phyloP scores from a whole-genome alignment of 1,140 invertebrate genomes.

The Ladona fulva region DNA sequence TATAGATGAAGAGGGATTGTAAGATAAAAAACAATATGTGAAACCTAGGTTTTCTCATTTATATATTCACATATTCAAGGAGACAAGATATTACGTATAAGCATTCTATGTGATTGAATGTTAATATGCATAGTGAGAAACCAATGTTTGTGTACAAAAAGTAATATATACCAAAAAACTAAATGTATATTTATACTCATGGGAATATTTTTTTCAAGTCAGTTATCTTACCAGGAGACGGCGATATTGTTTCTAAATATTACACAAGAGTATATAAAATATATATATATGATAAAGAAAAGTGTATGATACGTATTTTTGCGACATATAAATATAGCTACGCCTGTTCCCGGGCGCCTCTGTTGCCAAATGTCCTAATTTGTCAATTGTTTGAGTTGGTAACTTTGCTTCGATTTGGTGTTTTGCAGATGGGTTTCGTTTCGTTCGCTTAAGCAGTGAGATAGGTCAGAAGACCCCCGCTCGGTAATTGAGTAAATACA shows the following conservation, averaged over 20 bases:
- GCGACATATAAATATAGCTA: background rate
- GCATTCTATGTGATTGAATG: slow-evolving; percentile 9
- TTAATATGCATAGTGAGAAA: slow-evolving; percentile 4
- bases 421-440: background rate
- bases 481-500: background rate
- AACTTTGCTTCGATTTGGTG: background rate
- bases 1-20: background rate
- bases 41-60: slow-evolving; percentile 6
- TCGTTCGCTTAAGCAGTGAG: background rate
- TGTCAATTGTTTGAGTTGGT: background rate
- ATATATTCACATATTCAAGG: slow-evolving; percentile 7
- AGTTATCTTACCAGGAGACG: background rate
- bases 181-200: slow-evolving; percentile 11
- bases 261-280: background rate
- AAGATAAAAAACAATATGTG: background rate
- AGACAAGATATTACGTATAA: slow-evolving; percentile 7
- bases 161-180: slow-evolving; percentile 5
- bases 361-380: background rate
- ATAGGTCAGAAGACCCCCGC: background rate
- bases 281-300: slow-evolving; percentile 11
- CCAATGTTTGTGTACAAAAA: slow-evolving; percentile 10
- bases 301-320: slow-evolving; percentile 10
- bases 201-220: slow-evolving; percentile 10
- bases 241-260: background rate
- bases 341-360: background rate